Evolutionary conservation across 2,888 invertebrate species (phyloP).

Genomic region (Arrhopalites spinosus): DNA sequence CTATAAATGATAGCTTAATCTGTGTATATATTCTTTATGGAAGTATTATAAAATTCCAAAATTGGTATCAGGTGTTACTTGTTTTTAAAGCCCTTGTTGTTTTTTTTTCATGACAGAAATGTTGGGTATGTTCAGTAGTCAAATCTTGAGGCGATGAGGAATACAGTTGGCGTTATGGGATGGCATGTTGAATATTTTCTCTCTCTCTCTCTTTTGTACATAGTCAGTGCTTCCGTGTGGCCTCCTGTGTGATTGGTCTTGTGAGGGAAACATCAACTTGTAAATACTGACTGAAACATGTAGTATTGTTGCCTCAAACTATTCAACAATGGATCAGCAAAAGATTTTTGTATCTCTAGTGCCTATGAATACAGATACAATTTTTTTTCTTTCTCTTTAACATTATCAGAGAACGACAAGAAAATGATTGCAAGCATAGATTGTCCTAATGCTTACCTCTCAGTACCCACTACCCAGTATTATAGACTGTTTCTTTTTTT

Average conservation of each 20-base stretch:
- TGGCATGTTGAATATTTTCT: neutral
- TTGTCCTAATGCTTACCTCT: conserved; percentile 20
- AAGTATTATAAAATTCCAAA: too few relatives aligned
- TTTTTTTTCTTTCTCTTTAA: too few relatives aligned
- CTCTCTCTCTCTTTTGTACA: neutral
- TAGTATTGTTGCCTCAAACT: neutral
- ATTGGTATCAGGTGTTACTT: too few relatives aligned
- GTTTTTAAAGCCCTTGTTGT: too few relatives aligned
- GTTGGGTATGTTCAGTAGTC: neutral
- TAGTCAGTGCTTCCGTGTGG: conserved; percentile 40
- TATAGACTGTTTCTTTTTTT: too few relatives aligned
- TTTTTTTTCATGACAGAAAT: too few relatives aligned
- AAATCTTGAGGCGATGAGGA: conserved; percentile 11
- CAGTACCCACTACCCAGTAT: too few relatives aligned
- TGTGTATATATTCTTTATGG: too few relatives aligned
- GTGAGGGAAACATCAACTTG: neutral
- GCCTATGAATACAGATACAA: neutral
- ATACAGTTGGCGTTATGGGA: conserved; percentile 11
- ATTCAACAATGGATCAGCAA: neutral
- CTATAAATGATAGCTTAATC: too few relatives aligned
- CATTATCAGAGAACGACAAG: too few relatives aligned
- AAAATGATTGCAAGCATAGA: conserved; percentile 10
- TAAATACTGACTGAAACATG: conserved; percentile 7
- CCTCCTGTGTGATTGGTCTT: conserved; percentile 39
- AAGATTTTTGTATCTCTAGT: neutral